Conservation (phyloP, 2,113 vertebrate species). For the Otolemur garnettii region DNA sequence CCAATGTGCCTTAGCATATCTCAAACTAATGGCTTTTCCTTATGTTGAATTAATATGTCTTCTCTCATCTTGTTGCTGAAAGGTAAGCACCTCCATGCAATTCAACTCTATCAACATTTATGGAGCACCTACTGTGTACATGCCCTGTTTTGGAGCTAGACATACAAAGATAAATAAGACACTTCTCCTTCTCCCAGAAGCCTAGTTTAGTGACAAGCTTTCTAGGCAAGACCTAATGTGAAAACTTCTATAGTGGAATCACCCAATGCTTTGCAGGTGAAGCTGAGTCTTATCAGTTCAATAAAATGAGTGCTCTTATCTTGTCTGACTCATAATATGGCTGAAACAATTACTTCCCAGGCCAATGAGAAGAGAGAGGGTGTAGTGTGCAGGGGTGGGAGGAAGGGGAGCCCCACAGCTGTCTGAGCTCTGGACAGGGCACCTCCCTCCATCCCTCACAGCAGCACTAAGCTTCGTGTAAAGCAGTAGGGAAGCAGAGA, state of each 20-base stretch:
- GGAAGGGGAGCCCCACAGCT: background rate
- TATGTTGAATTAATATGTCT: background rate
- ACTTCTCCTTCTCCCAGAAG: background rate
- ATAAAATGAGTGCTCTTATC: background rate
- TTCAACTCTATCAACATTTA: background rate
- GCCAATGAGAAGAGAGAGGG: background rate
- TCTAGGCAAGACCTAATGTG: background rate
- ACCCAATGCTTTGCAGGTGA: background rate
- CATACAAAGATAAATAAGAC: background rate
- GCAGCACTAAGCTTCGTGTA: background rate
- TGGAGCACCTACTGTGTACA: background rate
- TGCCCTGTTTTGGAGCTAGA: background rate
- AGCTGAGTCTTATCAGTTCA: background rate
- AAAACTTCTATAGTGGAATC: background rate
- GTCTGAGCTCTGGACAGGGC: background rate
- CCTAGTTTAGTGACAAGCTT: background rate
- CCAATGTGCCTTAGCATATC: background rate
- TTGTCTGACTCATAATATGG: background rate
- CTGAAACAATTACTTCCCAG: background rate
- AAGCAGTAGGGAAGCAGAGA: background rate
- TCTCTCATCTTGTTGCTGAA: background rate
- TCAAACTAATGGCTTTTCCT: background rate
- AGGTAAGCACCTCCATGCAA: background rate
- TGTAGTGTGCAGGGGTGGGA: background rate
- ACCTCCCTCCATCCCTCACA: background rate